A percentile compares a stretch with the other conserved stretches of the same genome.
These are phyloP conservation scores for Bathynomus jamesi DNA, from an alignment of 1,140 invertebrate genomes.

Conservation along the genomic window DNA sequence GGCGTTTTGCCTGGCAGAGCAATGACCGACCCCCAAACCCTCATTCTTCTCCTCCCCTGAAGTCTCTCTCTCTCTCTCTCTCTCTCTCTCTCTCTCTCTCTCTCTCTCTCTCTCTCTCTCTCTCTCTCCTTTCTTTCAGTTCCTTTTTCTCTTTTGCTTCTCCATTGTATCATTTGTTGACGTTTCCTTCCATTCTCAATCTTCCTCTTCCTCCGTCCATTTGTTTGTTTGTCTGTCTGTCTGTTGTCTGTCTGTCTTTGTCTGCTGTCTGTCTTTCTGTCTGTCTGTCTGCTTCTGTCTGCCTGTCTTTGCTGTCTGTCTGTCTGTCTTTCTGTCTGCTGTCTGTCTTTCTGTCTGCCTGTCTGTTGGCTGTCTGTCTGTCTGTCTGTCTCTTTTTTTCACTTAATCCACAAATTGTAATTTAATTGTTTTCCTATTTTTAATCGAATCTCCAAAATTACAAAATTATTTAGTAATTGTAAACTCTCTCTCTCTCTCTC, in stretches of 20 bases:
- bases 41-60: neutral
- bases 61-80: neutral
- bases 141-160: neutral
- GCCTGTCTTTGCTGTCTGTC: no score
- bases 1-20: neutral
- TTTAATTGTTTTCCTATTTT: no score
- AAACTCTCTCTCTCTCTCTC: no score
- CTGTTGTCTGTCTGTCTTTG: neutral
- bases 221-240: neutral
- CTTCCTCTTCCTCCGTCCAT: neutral
- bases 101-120: neutral
- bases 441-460: no score
- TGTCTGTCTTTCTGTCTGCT: neutral
- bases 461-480: no score
- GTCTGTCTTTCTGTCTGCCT: no score
- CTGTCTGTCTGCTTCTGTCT: no score
- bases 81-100: neutral
- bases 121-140: neutral
- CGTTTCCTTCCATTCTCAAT: neutral
- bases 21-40: neutral
- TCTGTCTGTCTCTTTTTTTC: no score
- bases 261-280: no score
- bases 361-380: no score
- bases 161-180: no score
- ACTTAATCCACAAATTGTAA: no score